A percentile compares a stretch with the other conserved stretches of the same genome.
Conservation (phyloP, 1,140 invertebrate genomes). For the Pseudomyrmex dendroicus region DNA sequence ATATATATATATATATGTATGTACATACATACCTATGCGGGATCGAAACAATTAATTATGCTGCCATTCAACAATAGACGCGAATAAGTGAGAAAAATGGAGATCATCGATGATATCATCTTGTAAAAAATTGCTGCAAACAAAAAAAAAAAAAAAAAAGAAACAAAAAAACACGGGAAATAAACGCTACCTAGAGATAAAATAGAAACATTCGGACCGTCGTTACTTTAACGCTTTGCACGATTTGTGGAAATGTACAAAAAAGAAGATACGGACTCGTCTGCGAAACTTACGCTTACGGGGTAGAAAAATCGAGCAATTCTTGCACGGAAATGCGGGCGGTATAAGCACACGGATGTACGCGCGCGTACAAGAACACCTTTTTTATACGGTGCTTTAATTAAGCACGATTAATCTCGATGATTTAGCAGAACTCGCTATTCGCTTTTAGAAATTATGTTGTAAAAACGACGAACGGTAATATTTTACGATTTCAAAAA, state of each 20-base stretch:
- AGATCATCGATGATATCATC: slow-evolving; percentile 29
- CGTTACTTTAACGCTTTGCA: slow-evolving; percentile 10
- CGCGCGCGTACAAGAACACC: not conserved
- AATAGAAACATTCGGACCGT: not conserved
- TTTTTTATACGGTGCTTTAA: slow-evolving; percentile 45
- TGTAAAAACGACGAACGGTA: not conserved
- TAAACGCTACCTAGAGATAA: not conserved
- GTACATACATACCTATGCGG: too few species aligned
- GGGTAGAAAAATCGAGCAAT: slow-evolving; percentile 17
- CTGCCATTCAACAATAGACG: not conserved
- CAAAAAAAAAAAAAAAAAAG: not conserved
- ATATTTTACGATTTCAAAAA: not conserved
- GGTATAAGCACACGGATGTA: slow-evolving; percentile 3
- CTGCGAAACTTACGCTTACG: slow-evolving; percentile 41
- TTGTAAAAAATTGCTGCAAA: not conserved
- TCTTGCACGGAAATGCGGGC: slow-evolving; percentile 3
- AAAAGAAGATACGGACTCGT: not conserved
- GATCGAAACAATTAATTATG: slow-evolving; percentile 38
- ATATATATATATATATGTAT: too few species aligned
- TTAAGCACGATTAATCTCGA: slow-evolving; percentile 61
- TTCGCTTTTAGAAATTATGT: slow-evolving; percentile 10
- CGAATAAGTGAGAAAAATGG: slow-evolving; percentile 38
- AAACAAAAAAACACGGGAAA: not conserved
- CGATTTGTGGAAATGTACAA: slow-evolving; percentile 16
- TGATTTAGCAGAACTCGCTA: slow-evolving; percentile 13